phyloP scores from a whole-genome alignment of 2,113 vertebrate genomes.

The Paralichthys olivaceus region DNA sequence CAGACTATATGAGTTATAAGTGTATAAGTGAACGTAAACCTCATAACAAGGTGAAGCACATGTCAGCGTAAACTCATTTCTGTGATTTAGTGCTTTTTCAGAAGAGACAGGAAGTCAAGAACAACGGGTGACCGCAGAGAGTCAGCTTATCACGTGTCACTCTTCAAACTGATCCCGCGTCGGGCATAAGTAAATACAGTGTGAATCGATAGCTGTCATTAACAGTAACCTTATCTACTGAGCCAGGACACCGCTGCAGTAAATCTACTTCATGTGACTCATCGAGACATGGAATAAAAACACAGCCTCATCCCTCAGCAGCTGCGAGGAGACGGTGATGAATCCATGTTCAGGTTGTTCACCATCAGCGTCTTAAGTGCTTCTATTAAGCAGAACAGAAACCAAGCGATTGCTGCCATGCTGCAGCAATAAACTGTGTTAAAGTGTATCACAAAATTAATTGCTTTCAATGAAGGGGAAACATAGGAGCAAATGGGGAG shows the following conservation, averaged over 20 bases:
- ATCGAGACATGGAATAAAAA: constrained; percentile 35
- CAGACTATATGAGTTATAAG: too few relatives aligned
- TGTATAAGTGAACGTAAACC: too few relatives aligned
- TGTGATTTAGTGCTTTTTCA: constrained; percentile 26
- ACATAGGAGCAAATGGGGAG: constrained; percentile 47
- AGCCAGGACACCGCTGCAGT: constrained; percentile 35
- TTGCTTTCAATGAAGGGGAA: constrained; percentile 43
- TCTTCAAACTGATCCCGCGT: constrained; percentile 30
- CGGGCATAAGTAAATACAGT: constrained; percentile 46
- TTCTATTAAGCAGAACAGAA: constrained; percentile 43
- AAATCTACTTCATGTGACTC: constrained; percentile 50
- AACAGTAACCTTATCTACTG: constrained; percentile 54
- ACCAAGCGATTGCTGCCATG: constrained; percentile 35
- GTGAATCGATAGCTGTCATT: constrained; percentile 54
- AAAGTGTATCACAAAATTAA: constrained; percentile 36
- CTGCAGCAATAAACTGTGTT: constrained; percentile 33
- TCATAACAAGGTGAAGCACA: not conserved
- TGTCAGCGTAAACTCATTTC: not conserved
- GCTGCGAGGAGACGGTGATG: constrained; percentile 1
- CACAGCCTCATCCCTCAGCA: constrained; percentile 37
- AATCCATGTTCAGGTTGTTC: constrained; percentile 33
- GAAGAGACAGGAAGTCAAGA: constrained; percentile 32
- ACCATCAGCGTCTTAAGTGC: constrained; percentile 30
- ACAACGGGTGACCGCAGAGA: constrained; percentile 37
- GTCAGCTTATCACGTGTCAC: constrained; percentile 45